Evolutionary conservation across 2,797 vertebrate species (phyloP).

Genomic region (Onychomys leucogaster): DNA sequence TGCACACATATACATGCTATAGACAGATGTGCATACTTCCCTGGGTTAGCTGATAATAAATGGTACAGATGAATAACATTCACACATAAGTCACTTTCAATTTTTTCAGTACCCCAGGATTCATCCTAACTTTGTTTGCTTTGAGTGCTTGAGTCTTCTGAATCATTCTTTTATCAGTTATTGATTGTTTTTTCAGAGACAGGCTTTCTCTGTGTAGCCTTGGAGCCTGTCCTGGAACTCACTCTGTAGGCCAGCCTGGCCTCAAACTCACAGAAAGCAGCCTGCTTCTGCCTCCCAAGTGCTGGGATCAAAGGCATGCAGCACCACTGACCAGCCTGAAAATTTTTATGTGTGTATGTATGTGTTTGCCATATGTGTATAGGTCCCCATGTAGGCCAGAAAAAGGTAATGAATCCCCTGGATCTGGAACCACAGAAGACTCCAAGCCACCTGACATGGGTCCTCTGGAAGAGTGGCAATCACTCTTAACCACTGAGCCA

Average conservation of each 20-base stretch:
- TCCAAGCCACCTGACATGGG: not conserved
- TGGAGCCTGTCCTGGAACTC: not conserved
- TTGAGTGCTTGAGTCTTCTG: not conserved
- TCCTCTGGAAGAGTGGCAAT: not conserved
- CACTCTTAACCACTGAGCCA: not conserved
- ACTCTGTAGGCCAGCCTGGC: too few relatives aligned
- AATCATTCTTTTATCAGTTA: not conserved
- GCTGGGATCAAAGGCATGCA: not conserved
- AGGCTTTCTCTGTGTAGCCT: not conserved
- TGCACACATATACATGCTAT: not conserved
- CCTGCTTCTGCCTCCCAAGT: not conserved
- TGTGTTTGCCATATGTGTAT: not conserved
- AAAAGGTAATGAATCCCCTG: not conserved
- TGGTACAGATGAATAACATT: not conserved
- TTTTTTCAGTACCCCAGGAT: not conserved
- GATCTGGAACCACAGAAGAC: not conserved
- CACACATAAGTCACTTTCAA: not conserved
- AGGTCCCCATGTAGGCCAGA: not conserved
- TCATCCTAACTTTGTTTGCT: not conserved
- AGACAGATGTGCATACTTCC: not conserved
- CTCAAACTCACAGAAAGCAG: not conserved
- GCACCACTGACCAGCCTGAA: not conserved
- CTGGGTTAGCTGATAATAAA: not conserved
- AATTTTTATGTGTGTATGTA: not conserved
- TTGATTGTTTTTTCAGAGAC: not conserved